These are phyloP conservation scores for Lepidocolaptes lacrymiger DNA, from an alignment of 2,797 vertebrate species.

Conservation along the genomic window DNA sequence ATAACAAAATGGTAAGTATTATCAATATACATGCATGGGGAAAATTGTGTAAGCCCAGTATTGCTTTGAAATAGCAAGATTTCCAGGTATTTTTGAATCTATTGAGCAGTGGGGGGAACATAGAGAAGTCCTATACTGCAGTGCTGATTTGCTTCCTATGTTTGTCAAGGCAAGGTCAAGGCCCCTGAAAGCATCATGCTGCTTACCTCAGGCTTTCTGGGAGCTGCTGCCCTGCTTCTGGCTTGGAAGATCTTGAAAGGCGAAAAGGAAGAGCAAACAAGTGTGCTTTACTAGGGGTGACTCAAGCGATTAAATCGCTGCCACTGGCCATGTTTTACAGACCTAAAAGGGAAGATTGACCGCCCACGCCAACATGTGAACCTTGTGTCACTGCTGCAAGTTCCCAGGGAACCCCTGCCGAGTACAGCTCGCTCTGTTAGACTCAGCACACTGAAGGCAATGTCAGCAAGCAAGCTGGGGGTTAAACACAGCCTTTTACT, in stretches of 20 bases:
- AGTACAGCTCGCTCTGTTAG: neutral
- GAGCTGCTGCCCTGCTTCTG: neutral
- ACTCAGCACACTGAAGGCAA: neutral
- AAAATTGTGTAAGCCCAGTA: neutral
- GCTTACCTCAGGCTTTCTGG: neutral
- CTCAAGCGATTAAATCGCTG: fast-evolving
- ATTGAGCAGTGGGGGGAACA: neutral
- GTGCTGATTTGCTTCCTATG: fast-evolving
- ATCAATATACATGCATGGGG: neutral
- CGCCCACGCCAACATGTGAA: neutral
- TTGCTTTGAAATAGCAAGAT: neutral
- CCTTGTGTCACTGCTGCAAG: neutral
- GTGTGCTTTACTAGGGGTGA: neutral
- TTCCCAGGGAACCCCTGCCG: fast-evolving
- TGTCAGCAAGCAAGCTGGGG: neutral
- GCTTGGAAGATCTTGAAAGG: neutral
- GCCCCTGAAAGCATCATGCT: neutral
- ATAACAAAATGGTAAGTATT: neutral
- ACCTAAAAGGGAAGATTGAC: neutral
- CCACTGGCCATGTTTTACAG: fast-evolving
- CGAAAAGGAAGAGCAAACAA: neutral
- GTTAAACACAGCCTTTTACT: neutral
- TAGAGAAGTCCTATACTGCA: neutral
- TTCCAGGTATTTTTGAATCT: neutral
- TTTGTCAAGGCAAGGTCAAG: neutral